Conservation (phyloP, 1,140 invertebrate species). For the Papilio xuthus region DNA sequence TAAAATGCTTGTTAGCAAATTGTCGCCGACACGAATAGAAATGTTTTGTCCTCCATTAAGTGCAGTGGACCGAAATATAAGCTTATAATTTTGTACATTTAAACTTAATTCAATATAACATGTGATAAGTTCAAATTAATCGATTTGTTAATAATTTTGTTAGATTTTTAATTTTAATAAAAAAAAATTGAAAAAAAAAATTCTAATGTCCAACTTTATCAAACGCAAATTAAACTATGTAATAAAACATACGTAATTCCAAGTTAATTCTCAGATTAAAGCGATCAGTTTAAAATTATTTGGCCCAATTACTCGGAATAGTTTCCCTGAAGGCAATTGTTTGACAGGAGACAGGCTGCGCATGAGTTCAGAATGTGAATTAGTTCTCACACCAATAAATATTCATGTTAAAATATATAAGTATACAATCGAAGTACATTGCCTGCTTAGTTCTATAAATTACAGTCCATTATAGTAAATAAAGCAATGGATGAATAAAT, state of each 20-base stretch:
- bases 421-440: constrained; percentile 26
- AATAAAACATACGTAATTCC: constrained; percentile 20
- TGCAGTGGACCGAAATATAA: no score
- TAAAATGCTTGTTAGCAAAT: not conserved
- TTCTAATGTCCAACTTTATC: no score
- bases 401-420: not conserved
- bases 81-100: no score
- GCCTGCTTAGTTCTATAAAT: not conserved
- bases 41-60: not conserved
- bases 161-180: no score
- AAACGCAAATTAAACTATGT: no score
- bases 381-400: constrained; percentile 45
- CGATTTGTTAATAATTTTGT: no score
- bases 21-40: constrained; percentile 24
- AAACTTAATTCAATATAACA: no score
- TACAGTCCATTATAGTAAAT: not conserved
- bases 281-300: constrained; percentile 61
- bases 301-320: constrained; percentile 65
- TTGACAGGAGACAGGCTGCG: constrained; percentile 61
- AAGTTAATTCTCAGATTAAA: constrained; percentile 47
- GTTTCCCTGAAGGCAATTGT: constrained; percentile 54
- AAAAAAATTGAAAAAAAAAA: no score
- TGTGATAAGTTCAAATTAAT: no score
- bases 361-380: constrained; percentile 61
- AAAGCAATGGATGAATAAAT: constrained; percentile 41